Conservation (phyloP, 1,140 invertebrate species). For the Dryas iulia region DNA sequence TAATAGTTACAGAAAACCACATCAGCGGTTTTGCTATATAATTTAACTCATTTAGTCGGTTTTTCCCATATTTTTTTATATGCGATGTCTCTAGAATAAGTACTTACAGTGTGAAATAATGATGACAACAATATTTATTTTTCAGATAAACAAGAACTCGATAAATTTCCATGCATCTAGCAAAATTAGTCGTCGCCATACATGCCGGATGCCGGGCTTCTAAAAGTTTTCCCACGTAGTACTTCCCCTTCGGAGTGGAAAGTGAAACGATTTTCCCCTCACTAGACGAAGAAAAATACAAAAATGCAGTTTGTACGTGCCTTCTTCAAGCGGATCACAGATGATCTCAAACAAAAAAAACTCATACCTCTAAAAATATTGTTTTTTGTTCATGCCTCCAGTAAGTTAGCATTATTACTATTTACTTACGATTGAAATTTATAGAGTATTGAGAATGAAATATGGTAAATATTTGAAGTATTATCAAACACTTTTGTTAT, state of each 20-base stretch:
- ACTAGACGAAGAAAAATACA: conserved; percentile 22
- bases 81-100: not conserved
- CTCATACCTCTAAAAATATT: conserved; percentile 87
- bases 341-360: conserved; percentile 87
- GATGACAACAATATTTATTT: conserved; percentile 12
- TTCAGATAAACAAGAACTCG: conserved; percentile 24
- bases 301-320: conserved; percentile 82
- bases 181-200: conserved; percentile 37
- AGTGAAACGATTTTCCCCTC: not conserved
- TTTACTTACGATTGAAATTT: not conserved
- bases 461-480: too few species aligned
- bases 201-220: conserved; percentile 49
- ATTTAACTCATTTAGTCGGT: not conserved
- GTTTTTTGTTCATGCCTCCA: conserved; percentile 89
- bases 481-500: not conserved
- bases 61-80: not conserved
- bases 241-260: conserved; percentile 28
- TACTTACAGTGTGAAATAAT: not conserved
- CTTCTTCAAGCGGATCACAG: conserved; percentile 84
- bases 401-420: conserved; percentile 80
- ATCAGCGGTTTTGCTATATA: not conserved
- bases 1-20: not conserved
- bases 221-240: conserved; percentile 58
- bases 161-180: conserved; percentile 60
- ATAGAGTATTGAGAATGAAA: too few species aligned